These are phyloP conservation scores for Diabrotica undecimpunctata DNA, from an alignment of 1,140 invertebrate genomes.

Conservation along the genomic window DNA sequence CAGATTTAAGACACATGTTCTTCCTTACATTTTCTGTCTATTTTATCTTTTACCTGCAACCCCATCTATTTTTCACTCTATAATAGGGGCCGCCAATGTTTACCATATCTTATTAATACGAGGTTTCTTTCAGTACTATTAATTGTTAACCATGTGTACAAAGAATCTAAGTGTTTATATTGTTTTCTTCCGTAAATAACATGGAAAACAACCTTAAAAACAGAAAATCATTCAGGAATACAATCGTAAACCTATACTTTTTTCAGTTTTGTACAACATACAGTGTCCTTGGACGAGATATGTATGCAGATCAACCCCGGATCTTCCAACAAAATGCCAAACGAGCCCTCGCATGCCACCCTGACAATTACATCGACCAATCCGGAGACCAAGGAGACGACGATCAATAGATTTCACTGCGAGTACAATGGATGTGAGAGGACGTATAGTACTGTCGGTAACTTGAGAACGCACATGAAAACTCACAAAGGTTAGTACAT, in stretches of 20 bases:
- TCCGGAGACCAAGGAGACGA: slow-evolving; percentile 60
- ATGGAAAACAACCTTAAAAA: too few relatives aligned
- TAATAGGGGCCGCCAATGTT: too few relatives aligned
- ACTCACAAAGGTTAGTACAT: slow-evolving; percentile 79
- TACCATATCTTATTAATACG: too few relatives aligned
- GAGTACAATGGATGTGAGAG: slow-evolving; percentile 85
- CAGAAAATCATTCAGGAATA: too few relatives aligned
- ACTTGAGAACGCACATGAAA: slow-evolving; percentile 92
- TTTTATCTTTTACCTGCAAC: too few relatives aligned
- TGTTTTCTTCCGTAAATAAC: too few relatives aligned
- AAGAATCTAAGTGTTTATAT: too few relatives aligned
- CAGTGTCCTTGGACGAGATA: slow-evolving; percentile 65
- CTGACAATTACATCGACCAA: slow-evolving; percentile 63
- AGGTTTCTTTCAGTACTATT: too few relatives aligned
- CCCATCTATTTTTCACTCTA: too few relatives aligned
- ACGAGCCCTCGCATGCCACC: slow-evolving; percentile 61
- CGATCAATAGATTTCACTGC: slow-evolving; percentile 74
- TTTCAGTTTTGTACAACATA: slow-evolving; percentile 64
- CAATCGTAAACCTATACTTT: background rate
- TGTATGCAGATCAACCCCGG: slow-evolving; percentile 65
- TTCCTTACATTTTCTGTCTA: too few relatives aligned
- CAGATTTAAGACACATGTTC: too few relatives aligned
- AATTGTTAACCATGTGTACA: too few relatives aligned
- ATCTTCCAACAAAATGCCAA: slow-evolving; percentile 56
- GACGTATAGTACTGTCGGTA: slow-evolving; percentile 91